Base-by-base conservation (phyloP, 2,797 vertebrate genomes). In the Onychomys arenicola region DNA sequence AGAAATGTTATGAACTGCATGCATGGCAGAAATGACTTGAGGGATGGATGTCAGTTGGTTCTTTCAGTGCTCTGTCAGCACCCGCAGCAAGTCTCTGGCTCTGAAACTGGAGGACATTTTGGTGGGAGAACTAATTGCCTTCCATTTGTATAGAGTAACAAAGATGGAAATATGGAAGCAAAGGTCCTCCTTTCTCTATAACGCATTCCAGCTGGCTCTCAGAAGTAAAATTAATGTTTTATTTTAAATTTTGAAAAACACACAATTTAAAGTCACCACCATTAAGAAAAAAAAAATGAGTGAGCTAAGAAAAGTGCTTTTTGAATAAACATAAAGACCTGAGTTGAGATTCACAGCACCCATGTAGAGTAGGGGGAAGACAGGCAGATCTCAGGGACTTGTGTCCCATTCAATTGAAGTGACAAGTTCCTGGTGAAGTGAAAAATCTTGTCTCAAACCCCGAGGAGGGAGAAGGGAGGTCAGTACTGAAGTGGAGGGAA, bases 1-100 rank as follows among this genome's bases (percentile, higher is more conserved):
- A 77, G 96, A 98, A 83, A 91, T n/a, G 55, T 84, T 97, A 97
- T 52, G 93, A 97, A 97, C 95, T 27, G 89, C 90, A 97, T n/a
- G 81, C n/a, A 4, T 40, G 19, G 40, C 65, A 96, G 95, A 98
- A 97, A 97, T 95, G 97, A 94, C 40, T 78, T 16, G 34, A 93
- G n/a, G 91, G 46, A 49, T 92, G 88, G 88, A 55, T 97, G 97
- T 97, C 93, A 97, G 91, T 94, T 0, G 1, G 85, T 29, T 71
- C 52, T 86, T 92, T 96, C 78, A 83, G 57, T 81, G 81, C 97
- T 29, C 21, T 32, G 21, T 91, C 97, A 37, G 5, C 82, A 95
- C 25, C 29, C 69, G 46, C 43, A 85, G 61, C 21, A 1, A 21
- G 1, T 84, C 69, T 73, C 81, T 65, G 67, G 21, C 49, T 90